A percentile compares a stretch with the other conserved stretches of the same genome.
Conservation (phyloP, 2,888 invertebrate genomes). For the Cryptocheilus praepositus region DNA sequence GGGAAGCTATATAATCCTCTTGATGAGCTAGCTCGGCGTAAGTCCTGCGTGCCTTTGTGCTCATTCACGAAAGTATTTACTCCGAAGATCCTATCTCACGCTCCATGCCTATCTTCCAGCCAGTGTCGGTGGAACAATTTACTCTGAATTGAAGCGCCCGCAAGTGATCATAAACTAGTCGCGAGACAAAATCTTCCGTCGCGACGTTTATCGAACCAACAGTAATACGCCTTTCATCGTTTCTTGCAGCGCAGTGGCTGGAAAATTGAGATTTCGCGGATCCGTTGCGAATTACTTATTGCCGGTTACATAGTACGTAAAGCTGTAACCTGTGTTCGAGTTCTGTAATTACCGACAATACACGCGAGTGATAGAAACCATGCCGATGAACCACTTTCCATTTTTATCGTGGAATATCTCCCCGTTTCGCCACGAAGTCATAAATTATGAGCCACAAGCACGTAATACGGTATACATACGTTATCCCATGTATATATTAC, state of each 20-base stretch:
- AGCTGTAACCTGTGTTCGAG: too few species aligned
- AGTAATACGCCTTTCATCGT: too few species aligned
- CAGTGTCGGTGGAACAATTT: constrained; percentile 28
- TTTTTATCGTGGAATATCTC: not conserved
- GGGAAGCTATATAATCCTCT: constrained; percentile 47
- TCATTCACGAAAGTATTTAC: constrained; percentile 47
- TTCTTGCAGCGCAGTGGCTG: too few species aligned
- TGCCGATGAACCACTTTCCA: not conserved
- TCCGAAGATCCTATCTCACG: constrained; percentile 39
- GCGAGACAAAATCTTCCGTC: too few species aligned
- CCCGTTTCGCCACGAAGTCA: not conserved
- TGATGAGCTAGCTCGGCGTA: constrained; percentile 49
- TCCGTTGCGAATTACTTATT: too few species aligned
- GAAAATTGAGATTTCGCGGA: too few species aligned
- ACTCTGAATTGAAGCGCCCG: constrained; percentile 23
- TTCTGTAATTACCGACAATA: not conserved
- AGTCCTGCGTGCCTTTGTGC: constrained; percentile 40
- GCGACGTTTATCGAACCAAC: too few species aligned
- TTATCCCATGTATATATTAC: not conserved
- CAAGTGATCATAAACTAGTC: not conserved
- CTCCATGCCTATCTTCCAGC: constrained; percentile 9
- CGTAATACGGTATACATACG: not conserved
- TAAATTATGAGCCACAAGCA: not conserved
- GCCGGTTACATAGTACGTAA: too few species aligned
- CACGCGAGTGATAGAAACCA: not conserved